A percentile compares a stretch with the other conserved stretches of the same genome.
phyloP scores from a whole-genome alignment of 2,113 vertebrate species.

The Phalacrocorax carbo region DNA sequence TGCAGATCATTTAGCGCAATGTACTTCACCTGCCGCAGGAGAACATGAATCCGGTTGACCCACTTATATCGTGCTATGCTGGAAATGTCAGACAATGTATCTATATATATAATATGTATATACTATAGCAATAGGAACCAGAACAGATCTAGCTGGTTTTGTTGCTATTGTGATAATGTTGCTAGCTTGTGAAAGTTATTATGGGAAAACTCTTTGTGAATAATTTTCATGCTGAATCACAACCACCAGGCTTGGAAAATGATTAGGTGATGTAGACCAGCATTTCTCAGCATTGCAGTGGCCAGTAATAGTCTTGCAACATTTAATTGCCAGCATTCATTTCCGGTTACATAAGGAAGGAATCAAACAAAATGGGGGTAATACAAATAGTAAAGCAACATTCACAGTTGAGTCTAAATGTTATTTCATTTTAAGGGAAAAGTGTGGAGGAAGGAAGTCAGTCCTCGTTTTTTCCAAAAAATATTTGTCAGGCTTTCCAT shows the following conservation, averaged over 20 bases:
- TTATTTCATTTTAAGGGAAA: not conserved
- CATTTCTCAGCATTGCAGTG: not conserved
- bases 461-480: not conserved
- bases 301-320: not conserved
- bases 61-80: not conserved
- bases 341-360: not conserved
- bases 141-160: constrained; percentile 17
- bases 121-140: not conserved
- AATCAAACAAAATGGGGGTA: not conserved
- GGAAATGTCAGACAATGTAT: not conserved
- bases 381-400: not conserved
- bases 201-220: not conserved
- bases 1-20: not conserved
- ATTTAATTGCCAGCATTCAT: not conserved
- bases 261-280: not conserved
- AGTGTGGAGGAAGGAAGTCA: not conserved
- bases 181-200: not conserved
- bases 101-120: not conserved
- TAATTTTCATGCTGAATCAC: constrained; percentile 2
- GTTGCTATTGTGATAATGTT: constrained; percentile 1
- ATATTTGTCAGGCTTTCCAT: not conserved
- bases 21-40: not conserved
- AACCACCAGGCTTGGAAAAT: not conserved
- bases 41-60: not conserved
- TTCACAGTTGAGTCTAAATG: not conserved